Conservation (phyloP, 2,113 vertebrate species). For the Dendrocopos noguchii region DNA sequence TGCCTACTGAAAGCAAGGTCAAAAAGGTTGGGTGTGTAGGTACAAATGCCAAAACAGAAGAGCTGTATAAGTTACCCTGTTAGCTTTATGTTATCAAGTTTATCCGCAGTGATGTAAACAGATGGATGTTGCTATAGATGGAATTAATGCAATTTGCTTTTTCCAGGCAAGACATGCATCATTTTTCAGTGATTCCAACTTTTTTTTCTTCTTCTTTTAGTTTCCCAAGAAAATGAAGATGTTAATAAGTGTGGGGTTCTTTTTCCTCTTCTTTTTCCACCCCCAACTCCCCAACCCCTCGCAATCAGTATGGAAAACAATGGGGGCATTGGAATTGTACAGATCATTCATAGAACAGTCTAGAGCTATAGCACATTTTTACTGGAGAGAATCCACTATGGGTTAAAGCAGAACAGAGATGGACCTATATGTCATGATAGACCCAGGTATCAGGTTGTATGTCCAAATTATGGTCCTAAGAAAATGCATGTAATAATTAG, state of each 20-base stretch:
- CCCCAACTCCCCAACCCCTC: too few species aligned
- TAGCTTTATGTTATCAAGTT: background rate
- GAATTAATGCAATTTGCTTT: background rate
- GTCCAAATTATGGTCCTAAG: constrained; percentile 12
- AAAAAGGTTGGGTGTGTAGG: background rate
- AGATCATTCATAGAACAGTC: background rate
- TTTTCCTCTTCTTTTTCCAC: background rate
- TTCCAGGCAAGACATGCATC: background rate
- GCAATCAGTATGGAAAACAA: background rate
- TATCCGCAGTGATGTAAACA: background rate
- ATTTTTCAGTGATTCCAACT: background rate
- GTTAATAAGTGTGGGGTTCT: background rate
- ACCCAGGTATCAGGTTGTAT: background rate
- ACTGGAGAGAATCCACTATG: background rate
- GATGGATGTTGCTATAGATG: background rate
- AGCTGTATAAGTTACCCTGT: background rate
- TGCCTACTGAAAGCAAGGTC: background rate
- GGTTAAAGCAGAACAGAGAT: background rate
- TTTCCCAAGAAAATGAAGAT: background rate
- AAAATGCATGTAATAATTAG: constrained; percentile 35
- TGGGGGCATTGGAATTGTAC: background rate
- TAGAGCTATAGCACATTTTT: background rate
- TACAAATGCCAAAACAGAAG: background rate
- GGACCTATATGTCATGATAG: background rate
- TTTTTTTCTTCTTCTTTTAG: background rate